These are phyloP conservation scores for Pachyrhynchus sulphureomaculatus DNA, from an alignment of 1,140 invertebrate genomes.

Conservation along the genomic window DNA sequence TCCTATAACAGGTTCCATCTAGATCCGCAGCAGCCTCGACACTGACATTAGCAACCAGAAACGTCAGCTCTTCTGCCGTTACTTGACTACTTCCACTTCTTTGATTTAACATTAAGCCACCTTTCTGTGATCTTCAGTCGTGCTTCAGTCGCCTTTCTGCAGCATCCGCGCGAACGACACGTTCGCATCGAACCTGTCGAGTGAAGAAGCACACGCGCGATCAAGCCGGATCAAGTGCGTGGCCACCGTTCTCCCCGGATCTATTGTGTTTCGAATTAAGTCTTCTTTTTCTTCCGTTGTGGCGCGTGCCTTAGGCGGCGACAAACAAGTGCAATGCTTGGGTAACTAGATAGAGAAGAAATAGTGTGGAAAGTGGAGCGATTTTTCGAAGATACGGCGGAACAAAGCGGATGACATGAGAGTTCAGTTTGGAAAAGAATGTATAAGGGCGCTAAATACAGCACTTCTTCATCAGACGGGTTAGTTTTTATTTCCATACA, in stretches of 20 bases:
- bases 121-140: slow-evolving; percentile 24
- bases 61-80: slow-evolving; percentile 23
- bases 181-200: neutral
- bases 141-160: slow-evolving; percentile 22
- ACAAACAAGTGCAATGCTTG: neutral
- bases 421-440: slow-evolving; percentile 8
- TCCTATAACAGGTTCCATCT: neutral
- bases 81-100: slow-evolving; percentile 23
- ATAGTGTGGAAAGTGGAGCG: slow-evolving; percentile 14
- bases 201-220: slow-evolving; percentile 12
- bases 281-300: slow-evolving; percentile 9
- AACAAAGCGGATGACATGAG: slow-evolving; percentile 8
- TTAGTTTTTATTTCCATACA: slow-evolving; percentile 7
- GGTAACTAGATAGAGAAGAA: slow-evolving; percentile 16
- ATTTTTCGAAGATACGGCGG: slow-evolving; percentile 8
- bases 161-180: slow-evolving; percentile 16
- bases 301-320: slow-evolving; percentile 24
- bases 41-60: slow-evolving; percentile 17
- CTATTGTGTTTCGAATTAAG: slow-evolving; percentile 9
- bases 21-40: slow-evolving; percentile 10
- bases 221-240: slow-evolving; percentile 15
- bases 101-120: slow-evolving; percentile 28
- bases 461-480: slow-evolving; percentile 23
- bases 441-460: slow-evolving; percentile 13
- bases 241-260: neutral